A percentile compares a stretch with the other conserved stretches of the same genome.
phyloP scores from a whole-genome alignment of 92 coral and sea anemone genomes.

The Epizoanthus scotinus region DNA sequence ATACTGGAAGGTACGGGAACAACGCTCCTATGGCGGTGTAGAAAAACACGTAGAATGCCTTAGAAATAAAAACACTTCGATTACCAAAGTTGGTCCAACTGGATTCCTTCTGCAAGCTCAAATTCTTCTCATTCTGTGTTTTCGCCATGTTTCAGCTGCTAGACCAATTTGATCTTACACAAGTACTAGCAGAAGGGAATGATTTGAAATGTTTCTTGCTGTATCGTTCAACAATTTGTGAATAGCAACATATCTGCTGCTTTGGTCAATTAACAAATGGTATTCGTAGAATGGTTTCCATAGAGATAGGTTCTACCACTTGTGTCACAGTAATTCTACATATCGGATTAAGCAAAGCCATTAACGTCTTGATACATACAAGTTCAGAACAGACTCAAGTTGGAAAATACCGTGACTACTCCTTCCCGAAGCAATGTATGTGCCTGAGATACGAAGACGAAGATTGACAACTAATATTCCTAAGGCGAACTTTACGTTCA shows the following conservation, averaged over 20 bases:
- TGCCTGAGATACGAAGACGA: too few species aligned
- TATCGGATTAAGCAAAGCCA: too few species aligned
- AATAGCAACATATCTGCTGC: background rate
- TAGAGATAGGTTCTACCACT: background rate
- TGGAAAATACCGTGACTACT: background rate
- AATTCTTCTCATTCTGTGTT: background rate
- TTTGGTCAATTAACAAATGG: background rate
- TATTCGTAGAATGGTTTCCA: background rate
- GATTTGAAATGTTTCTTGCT: background rate
- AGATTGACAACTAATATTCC: too few species aligned
- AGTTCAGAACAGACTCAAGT: background rate
- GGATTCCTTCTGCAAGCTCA: background rate
- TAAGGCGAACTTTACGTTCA: too few species aligned
- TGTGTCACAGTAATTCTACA: background rate
- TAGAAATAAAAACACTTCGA: slow-evolving; percentile 65
- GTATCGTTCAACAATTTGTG: background rate
- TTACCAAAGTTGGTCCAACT: slow-evolving; percentile 33
- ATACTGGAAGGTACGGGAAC: slow-evolving; percentile 91
- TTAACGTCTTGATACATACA: too few species aligned
- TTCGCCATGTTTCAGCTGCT: slow-evolving; percentile 3
- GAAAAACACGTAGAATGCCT: slow-evolving; percentile 89
- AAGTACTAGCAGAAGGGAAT: too few species aligned
- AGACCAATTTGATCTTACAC: too few species aligned
- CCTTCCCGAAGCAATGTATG: too few species aligned
- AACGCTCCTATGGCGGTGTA: slow-evolving; percentile 92